Evolutionary conservation across 2,888 invertebrate species (phyloP).

Genomic region (Nebria brevicollis): DNA sequence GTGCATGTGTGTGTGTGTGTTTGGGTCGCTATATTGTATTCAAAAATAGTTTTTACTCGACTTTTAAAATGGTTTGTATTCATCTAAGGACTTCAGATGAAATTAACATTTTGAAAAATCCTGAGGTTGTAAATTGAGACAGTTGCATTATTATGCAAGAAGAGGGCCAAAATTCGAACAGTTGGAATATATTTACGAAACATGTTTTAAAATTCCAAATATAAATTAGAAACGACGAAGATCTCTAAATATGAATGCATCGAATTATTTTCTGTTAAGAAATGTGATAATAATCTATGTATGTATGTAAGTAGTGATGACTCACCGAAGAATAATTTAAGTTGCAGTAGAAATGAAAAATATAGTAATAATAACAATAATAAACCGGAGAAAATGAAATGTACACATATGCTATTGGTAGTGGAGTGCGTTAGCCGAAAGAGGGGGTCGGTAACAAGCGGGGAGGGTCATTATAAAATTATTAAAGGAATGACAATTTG

Average conservation of each 20-base stretch:
- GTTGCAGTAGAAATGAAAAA: neutral
- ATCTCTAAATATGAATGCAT: no score
- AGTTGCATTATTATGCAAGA: neutral
- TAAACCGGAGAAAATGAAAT: neutral
- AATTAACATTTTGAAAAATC: neutral
- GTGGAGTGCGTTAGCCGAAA: neutral
- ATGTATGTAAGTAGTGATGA: neutral
- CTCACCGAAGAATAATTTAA: neutral
- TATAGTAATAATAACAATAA: neutral
- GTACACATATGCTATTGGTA: neutral
- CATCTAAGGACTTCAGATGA: neutral
- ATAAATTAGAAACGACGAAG: no score
- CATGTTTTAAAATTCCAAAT: no score
- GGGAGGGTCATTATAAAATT: constrained; percentile 59
- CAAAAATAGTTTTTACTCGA: neutral
- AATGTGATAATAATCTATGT: neutral
- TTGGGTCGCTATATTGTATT: neutral
- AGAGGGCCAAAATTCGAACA: no score
- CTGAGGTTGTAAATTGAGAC: neutral
- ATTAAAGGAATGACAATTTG: constrained; percentile 63
- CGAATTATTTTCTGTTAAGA: neutral
- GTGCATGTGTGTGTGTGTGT: no score
- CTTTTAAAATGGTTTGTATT: neutral
- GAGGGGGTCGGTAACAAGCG: constrained; percentile 14
- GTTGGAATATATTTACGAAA: no score